Percentiles rank a stretch among this genome's conserved stretches.
phyloP scores from a whole-genome alignment of 1,140 invertebrate genomes.

The Drosophila bocki region DNA sequence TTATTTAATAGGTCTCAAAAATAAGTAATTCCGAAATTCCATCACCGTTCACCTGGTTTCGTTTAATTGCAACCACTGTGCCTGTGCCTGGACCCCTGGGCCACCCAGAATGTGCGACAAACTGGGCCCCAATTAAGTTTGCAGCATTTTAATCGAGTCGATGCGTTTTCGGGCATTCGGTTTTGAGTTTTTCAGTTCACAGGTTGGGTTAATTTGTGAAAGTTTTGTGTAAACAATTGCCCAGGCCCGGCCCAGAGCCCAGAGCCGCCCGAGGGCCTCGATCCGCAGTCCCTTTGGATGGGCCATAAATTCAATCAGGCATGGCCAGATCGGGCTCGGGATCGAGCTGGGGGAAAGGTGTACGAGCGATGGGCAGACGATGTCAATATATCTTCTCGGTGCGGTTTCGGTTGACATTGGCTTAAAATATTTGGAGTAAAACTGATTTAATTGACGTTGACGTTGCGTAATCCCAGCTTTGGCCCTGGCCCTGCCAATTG shows the following conservation, averaged over 20 bases:
- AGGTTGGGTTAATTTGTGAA: constrained; percentile 78
- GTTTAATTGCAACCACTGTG: constrained; percentile 44
- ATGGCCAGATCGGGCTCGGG: constrained; percentile 47
- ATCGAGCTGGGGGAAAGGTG: constrained; percentile 31
- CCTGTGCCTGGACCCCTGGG: constrained; percentile 22
- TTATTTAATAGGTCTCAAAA: background rate
- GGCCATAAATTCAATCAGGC: constrained; percentile 81
- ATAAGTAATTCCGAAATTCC: background rate
- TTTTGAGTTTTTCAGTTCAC: constrained; percentile 62
- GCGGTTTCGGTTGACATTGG: constrained; percentile 65
- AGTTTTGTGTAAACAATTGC: constrained; percentile 78
- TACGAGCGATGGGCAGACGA: constrained; percentile 47
- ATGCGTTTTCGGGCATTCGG: constrained; percentile 44
- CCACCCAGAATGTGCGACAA: constrained; percentile 77
- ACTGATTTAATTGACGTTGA: constrained; percentile 82
- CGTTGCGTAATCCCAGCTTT: constrained; percentile 70
- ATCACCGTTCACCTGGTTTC: background rate
- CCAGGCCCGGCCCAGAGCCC: constrained; percentile 7
- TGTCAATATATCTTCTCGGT: constrained; percentile 67
- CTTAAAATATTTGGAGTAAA: constrained; percentile 81
- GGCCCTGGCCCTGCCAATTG: constrained; percentile 34
- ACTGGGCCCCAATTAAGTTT: constrained; percentile 76
- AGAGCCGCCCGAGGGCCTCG: constrained; percentile 23
- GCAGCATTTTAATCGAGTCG: constrained; percentile 79
- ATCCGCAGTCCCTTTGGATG: constrained; percentile 18